A percentile compares a stretch with the other conserved stretches of the same genome.
phyloP scores from a whole-genome alignment of 2,797 vertebrate species.

The Rhadinocentrus ornatus region DNA sequence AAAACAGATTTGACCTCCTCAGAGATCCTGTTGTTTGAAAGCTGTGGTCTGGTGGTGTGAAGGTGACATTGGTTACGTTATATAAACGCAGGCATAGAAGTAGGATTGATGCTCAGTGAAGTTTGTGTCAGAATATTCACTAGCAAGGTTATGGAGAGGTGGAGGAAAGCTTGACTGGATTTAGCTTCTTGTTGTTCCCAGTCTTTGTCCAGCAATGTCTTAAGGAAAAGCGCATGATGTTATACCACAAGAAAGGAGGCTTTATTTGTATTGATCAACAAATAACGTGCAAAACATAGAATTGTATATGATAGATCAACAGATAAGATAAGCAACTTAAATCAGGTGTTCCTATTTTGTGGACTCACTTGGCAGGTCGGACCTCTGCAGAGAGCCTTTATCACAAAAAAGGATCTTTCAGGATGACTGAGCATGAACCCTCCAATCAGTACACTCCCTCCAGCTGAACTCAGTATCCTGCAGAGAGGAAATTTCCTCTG shows the following conservation, averaged over 20 bases:
- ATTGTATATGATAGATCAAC: neutral
- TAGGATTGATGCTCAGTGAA: slow-evolving; percentile 31
- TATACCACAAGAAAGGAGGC: neutral
- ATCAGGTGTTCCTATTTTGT: slow-evolving; percentile 28
- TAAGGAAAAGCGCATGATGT: slow-evolving; percentile 17
- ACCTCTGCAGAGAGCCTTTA: slow-evolving; percentile 34
- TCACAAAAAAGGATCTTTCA: slow-evolving; percentile 66
- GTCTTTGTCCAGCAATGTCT: slow-evolving; percentile 18
- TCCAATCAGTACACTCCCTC: slow-evolving; percentile 65
- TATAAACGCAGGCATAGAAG: slow-evolving; percentile 19
- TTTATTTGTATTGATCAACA: slow-evolving; percentile 2
- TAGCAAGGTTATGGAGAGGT: slow-evolving; percentile 34
- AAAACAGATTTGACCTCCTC: neutral
- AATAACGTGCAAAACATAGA: slow-evolving; percentile 6
- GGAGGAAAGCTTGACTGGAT: slow-evolving; percentile 32
- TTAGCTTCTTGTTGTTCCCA: slow-evolving; percentile 35
- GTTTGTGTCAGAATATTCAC: slow-evolving; percentile 35
- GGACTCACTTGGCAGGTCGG: slow-evolving; percentile 40
- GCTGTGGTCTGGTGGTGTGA: slow-evolving; percentile 6
- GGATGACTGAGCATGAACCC: slow-evolving; percentile 73
- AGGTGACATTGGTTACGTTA: slow-evolving; percentile 40
- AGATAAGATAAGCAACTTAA: slow-evolving; percentile 8
- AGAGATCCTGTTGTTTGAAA: neutral
- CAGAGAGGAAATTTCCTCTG: slow-evolving; percentile 55
- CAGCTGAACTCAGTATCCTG: slow-evolving; percentile 58